Base-by-base conservation (phyloP, 64 coral and sea anemone species). In the Orbicella faveolata region DNA sequence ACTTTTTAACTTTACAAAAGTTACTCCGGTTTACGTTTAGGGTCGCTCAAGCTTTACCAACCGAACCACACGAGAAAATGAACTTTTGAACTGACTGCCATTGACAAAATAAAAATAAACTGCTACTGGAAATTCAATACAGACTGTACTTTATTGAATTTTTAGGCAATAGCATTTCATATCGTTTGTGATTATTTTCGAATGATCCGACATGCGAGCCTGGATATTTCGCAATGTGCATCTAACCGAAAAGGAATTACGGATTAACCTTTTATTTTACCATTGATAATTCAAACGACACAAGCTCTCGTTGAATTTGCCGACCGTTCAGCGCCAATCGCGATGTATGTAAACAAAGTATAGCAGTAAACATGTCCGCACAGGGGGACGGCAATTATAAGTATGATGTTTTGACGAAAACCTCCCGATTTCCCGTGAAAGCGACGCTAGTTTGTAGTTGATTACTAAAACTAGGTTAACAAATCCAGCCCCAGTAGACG, bases 341-440 rank as follows among this genome's bases (percentile, higher is more conserved):
- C 37, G 41, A 12, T 30, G 36, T 52, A 85, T 85, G 82, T 85
- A 85, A 85, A 85, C 82, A 85, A 72, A 48, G 44, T 26, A 20
- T 70, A 73, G 37, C 16, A 67, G 82, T 85, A 85, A 85, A 85
- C 68, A 85, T 85, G 82, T 85, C 82, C 6, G 82, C 21, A 72
- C 44, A 72, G 21, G 39, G 63, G 35, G 35, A 72, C 3, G 39
- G 34, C 63, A 85, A 85, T 85, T 85, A 85, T 23, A 52, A 85
- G 33, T 85, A 25, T 65, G 4, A 85, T 85, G 82, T 85, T 85
- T 85, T 85, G 82, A 85, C 82, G 82, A 85, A 72, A 72, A 85
- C 19, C 39, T 52, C 23, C 20, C 63, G 16, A 72, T 85, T 85
- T 85, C 64, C 64, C 82, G 37, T 85, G 36, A 85, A 85, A 72